phyloP scores from a whole-genome alignment of 2,113 vertebrate genomes.

The Mungos mungo region DNA sequence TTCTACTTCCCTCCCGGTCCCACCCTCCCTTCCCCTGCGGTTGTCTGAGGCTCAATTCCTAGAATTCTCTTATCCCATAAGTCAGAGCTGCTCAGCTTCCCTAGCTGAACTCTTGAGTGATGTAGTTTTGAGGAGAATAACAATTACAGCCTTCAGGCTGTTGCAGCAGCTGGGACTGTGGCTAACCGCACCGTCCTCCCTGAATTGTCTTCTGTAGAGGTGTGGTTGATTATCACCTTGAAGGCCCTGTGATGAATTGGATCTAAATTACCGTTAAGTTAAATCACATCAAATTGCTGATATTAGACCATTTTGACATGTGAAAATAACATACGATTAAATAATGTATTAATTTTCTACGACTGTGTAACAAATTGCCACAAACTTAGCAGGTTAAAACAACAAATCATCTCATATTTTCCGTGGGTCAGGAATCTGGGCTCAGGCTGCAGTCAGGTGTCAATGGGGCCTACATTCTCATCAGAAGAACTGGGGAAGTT shows the following conservation, averaged over 20 bases:
- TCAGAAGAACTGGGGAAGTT: background rate
- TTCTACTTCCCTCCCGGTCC: background rate
- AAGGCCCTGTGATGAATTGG: background rate
- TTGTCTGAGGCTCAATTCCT: background rate
- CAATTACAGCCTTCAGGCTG: background rate
- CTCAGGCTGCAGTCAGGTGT: background rate
- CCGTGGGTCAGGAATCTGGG: background rate
- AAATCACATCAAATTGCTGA: constrained; percentile 15
- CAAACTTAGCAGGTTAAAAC: background rate
- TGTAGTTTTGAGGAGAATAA: background rate
- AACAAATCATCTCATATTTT: background rate
- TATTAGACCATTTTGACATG: background rate
- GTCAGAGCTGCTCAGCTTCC: background rate
- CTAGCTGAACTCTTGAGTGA: background rate
- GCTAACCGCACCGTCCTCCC: background rate
- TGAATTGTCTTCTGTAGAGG: background rate
- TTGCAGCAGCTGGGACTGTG: background rate
- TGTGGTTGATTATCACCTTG: background rate
- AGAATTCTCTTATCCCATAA: background rate
- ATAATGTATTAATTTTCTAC: background rate
- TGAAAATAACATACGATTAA: constrained; percentile 40
- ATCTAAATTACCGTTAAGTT: background rate
- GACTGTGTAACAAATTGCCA: background rate
- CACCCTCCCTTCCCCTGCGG: background rate
- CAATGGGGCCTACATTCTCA: background rate